These are phyloP conservation scores for Liasis olivaceus DNA, from an alignment of 2,797 vertebrate genomes.

Conservation along the genomic window DNA sequence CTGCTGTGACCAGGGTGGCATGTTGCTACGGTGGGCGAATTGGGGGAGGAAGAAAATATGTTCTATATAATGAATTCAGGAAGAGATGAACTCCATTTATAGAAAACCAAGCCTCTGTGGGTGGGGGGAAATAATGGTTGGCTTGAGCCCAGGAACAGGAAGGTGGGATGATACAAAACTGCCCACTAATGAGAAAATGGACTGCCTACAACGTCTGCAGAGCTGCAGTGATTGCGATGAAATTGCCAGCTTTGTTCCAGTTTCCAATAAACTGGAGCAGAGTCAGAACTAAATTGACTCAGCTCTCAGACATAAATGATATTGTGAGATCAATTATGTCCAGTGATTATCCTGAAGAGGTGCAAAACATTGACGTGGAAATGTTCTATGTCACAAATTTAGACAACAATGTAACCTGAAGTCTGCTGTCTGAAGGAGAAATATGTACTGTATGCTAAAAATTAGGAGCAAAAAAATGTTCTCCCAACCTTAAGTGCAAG, in stretches of 20 bases:
- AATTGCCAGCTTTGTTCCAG: not conserved
- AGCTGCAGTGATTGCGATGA: not conserved
- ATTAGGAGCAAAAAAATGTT: not conserved
- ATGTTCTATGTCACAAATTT: not conserved
- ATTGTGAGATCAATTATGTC: not conserved
- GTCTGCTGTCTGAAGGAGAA: not conserved
- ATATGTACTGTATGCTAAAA: not conserved
- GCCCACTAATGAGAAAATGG: not conserved
- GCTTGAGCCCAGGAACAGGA: not conserved
- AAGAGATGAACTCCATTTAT: not conserved
- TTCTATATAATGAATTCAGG: not conserved
- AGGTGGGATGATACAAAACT: not conserved
- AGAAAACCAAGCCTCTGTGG: not conserved
- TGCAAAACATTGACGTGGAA: not conserved
- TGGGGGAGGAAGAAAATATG: not conserved
- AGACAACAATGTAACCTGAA: not conserved
- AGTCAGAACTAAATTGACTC: not conserved
- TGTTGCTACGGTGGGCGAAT: not conserved
- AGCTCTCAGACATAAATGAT: not conserved
- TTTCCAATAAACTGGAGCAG: not conserved
- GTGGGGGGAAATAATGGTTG: not conserved
- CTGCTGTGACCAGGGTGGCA: not conserved
- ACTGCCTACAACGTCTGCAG: not conserved
- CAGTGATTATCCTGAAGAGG: not conserved
- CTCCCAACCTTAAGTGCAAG: not conserved